Evolutionary conservation across 2,113 vertebrate genomes (phyloP), one percentile per base, ranked within the genome.

Genomic region (Columba livia): DNA sequence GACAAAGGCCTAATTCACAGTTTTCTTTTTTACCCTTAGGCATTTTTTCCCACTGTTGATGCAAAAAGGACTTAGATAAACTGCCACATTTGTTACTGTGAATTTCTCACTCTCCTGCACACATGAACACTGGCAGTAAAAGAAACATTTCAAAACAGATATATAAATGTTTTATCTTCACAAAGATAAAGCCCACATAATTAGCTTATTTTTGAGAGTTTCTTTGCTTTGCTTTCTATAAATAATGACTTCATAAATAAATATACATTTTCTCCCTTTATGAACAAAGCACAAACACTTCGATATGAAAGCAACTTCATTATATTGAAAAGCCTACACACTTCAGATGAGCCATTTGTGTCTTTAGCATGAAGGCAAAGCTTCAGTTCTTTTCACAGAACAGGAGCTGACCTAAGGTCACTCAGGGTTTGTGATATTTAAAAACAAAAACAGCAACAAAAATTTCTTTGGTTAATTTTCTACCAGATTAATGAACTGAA

Each of bases 1-100:
- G 95, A 94, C 89, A 96, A 94, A 93, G 53, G 53, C 15, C 40
- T 91, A 94, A 70, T 87, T 94, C 81, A 57, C 67, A 44, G 29
- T 36, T 79, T 87, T 82, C 11, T 32, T 79, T 87, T 85, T 82
- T 34, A 69, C 36, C 87, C 74, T 72, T 53, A 82, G 66, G 89
- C 70, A 28, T 75, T 89, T 80, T 67, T 79, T 34, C 50, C 57
- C 44, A 61, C 50, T 57, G 34, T 40, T 86, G 25, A 72, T 91
- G 65, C 25, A 50, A 74, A 85, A 83, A 78, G 10, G 26, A 74
- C 40, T 61, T 69, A 31, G 61, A 89, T 72, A 92, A 82, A 91
- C 62, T 94, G 89, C 36, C 66, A 70, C 50, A 29, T 81, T 91
- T 92, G 50, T 65, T 95, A 61, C 40, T 44, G 16, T 54, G 53